Percentiles rank a stretch among this genome's conserved stretches.
Evolutionary conservation across 2,888 invertebrate genomes (phyloP).

Genomic region (Callimorpha dominula): DNA sequence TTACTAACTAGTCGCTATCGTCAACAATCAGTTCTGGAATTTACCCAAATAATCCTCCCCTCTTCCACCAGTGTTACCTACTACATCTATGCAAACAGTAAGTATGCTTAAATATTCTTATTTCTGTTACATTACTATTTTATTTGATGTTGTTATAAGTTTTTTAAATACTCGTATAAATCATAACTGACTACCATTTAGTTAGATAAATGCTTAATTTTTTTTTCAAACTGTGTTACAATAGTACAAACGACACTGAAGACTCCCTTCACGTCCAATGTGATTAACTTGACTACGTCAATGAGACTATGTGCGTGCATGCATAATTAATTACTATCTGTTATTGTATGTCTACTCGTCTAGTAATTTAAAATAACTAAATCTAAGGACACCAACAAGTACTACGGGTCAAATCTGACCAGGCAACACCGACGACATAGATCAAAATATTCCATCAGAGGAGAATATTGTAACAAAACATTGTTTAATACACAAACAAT

Average conservation of each 20-base stretch:
- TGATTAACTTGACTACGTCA: slow-evolving; percentile 22
- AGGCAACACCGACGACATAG: slow-evolving; percentile 38
- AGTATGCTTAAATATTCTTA: slow-evolving; percentile 13
- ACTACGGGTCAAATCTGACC: slow-evolving; percentile 27
- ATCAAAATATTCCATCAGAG: slow-evolving; percentile 27
- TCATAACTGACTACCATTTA: slow-evolving; percentile 46
- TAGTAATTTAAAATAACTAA: slow-evolving; percentile 47
- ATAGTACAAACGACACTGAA: slow-evolving; percentile 6
- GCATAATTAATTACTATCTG: slow-evolving; percentile 38
- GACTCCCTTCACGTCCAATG: not conserved
- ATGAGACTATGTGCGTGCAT: slow-evolving; percentile 51
- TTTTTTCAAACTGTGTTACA: slow-evolving; percentile 25
- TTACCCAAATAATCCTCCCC: slow-evolving; percentile 59
- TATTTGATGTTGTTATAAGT: slow-evolving; percentile 30
- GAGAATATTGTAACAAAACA: slow-evolving; percentile 43
- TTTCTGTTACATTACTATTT: slow-evolving; percentile 10
- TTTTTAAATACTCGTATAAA: slow-evolving; percentile 35
- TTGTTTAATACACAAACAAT: slow-evolving; percentile 41
- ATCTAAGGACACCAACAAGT: slow-evolving; percentile 37
- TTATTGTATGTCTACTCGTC: slow-evolving; percentile 41
- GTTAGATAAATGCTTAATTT: slow-evolving; percentile 45
- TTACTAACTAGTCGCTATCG: slow-evolving; percentile 73
- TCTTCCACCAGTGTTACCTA: slow-evolving; percentile 50
- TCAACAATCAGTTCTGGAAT: slow-evolving; percentile 80
- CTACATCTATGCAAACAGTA: slow-evolving; percentile 39